Evolutionary conservation across 2,797 vertebrate genomes (phyloP), one percentile per base, ranked within the genome.

Genomic region (Okamejei kenojei): DNA sequence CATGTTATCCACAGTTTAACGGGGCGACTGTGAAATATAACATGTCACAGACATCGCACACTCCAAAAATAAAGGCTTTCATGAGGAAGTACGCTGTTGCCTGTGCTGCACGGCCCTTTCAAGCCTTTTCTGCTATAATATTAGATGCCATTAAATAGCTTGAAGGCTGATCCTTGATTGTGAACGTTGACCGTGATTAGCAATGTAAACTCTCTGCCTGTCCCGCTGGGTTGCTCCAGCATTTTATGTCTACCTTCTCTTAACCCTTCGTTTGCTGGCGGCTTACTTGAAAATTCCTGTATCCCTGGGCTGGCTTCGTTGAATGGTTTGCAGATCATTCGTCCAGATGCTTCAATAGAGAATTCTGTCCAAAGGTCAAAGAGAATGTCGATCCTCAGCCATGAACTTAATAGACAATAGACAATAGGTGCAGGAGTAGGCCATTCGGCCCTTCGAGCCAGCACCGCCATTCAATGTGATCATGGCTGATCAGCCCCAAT

Each of bases 21-120:
- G 63, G 58, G 26, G 29, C 26, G 82, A 86, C 82, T 86, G 82
- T 86, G 82, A 86, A 86, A 65, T n/a, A 86, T n/a, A 65, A 63
- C 29, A 86, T 63, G 82, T 86, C 82, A 65, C 13, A 65, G 58
- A 45, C 82, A 8, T 32, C 32, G 13, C 61, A 21, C 61, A 23
- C 81, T 54, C 54, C 19, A 35, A 88, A 68, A 9, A 88, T 88
- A 65, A 65, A 35, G n/a, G 17, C 65, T 88, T 88, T 68, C 58
- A 8, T 32, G 21, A 68, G 63, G 63, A 88, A 88, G 21, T 21
- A 68, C 4, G 63, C 3, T 45, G 0, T 68, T 32, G 61, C 7
- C 63, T 54, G 61, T 6, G 13, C 61, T 7, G 11, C 54, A 84
- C 26, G 1, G 81, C 10, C 10, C 58, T 11, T 84, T 84, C 58